Conservation (phyloP, 1,140 invertebrate species). For the Atta cephalotes region DNA sequence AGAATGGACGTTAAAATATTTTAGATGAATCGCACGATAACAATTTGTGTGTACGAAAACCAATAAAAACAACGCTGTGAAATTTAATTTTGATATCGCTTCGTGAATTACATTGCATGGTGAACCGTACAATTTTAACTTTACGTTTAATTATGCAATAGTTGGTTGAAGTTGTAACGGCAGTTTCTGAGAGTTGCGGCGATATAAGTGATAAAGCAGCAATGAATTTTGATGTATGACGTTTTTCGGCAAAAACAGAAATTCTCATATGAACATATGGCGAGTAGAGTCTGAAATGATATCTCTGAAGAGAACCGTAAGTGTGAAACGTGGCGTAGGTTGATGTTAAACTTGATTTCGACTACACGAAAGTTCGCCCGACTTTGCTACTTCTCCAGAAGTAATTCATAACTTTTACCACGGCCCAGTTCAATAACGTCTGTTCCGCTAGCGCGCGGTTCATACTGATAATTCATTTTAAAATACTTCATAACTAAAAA, state of each 20-base stretch:
- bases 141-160: slow-evolving; percentile 50
- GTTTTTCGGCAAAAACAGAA: slow-evolving; percentile 41
- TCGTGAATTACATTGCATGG: not conserved
- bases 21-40: slow-evolving; percentile 40
- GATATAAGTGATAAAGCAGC: slow-evolving; percentile 34
- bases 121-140: slow-evolving; percentile 9
- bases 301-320: slow-evolving; percentile 46
- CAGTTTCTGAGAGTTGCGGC: slow-evolving; percentile 18
- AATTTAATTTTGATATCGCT: slow-evolving; percentile 30
- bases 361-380: slow-evolving; percentile 47
- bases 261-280: slow-evolving; percentile 50
- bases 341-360: slow-evolving; percentile 65
- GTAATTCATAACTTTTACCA: slow-evolving; percentile 65
- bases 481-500: slow-evolving; percentile 63
- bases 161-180: slow-evolving; percentile 15
- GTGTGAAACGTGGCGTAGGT: slow-evolving; percentile 46
- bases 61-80: not conserved
- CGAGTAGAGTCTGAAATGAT: slow-evolving; percentile 28
- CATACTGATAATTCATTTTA: slow-evolving; percentile 65
- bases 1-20: slow-evolving; percentile 20
- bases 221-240: slow-evolving; percentile 60
- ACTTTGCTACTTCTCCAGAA: slow-evolving; percentile 55
- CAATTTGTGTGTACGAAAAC: not conserved
- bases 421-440: slow-evolving; percentile 53
- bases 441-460: slow-evolving; percentile 50